A percentile compares a stretch with the other conserved stretches of the same genome.
Conservation (phyloP, 2,113 vertebrate genomes). For the Atherinomorus stipes region DNA sequence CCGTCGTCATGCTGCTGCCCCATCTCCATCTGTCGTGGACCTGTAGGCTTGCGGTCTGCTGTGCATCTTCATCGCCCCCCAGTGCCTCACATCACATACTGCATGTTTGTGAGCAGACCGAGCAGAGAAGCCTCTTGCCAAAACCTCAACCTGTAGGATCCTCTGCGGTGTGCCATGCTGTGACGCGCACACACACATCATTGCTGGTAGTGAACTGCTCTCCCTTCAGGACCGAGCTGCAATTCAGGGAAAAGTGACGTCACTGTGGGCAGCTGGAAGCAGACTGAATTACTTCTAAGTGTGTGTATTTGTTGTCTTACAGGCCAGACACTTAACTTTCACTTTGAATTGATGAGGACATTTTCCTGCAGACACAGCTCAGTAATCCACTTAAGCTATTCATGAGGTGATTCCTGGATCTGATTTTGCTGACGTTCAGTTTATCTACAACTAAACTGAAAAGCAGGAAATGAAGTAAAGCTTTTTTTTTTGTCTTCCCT, state of each 20-base stretch:
- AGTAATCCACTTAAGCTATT: neutral
- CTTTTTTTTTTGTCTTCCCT: neutral
- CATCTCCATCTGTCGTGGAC: slow-evolving; percentile 40
- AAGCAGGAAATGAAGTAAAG: slow-evolving; percentile 8
- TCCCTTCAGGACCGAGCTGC: slow-evolving; percentile 50
- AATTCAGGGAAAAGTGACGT: slow-evolving; percentile 69
- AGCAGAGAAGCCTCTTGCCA: slow-evolving; percentile 54
- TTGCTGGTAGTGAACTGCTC: slow-evolving; percentile 34
- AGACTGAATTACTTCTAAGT: slow-evolving; percentile 34
- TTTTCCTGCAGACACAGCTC: slow-evolving; percentile 33
- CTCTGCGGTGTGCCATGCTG: slow-evolving; percentile 58
- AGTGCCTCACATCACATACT: slow-evolving; percentile 62
- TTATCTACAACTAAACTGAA: slow-evolving; percentile 16
- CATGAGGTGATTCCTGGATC: neutral
- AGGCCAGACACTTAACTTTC: slow-evolving; percentile 13
- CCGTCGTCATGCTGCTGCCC: slow-evolving; percentile 59
- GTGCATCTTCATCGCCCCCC: slow-evolving; percentile 47
- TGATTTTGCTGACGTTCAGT: slow-evolving; percentile 14
- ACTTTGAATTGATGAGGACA: slow-evolving; percentile 3
- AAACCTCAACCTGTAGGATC: slow-evolving; percentile 47
- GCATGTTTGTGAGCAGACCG: slow-evolving; percentile 24
- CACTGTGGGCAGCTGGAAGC: slow-evolving; percentile 42
- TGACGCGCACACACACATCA: neutral
- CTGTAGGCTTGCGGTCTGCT: slow-evolving; percentile 34
- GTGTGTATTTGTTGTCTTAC: neutral